phyloP scores from a whole-genome alignment of 2,113 vertebrate species.

The Cavia porcellus region DNA sequence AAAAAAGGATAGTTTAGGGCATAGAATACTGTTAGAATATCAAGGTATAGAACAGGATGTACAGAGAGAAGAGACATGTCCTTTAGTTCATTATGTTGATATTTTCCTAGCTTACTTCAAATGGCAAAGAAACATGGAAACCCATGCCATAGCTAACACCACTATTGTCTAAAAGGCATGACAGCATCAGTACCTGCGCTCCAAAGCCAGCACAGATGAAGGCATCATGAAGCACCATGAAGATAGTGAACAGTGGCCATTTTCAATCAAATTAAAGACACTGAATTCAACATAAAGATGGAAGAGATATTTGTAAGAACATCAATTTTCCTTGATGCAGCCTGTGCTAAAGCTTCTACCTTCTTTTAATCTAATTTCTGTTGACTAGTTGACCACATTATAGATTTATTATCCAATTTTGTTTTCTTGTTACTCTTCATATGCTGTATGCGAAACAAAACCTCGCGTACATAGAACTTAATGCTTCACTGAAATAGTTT shows the following conservation, averaged over 20 bases:
- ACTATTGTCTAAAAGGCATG: not conserved
- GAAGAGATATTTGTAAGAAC: not conserved
- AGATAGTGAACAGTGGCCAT: not conserved
- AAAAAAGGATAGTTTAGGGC: not conserved
- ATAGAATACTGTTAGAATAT: not conserved
- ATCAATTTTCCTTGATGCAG: not conserved
- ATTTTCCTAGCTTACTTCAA: not conserved
- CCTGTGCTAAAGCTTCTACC: not conserved
- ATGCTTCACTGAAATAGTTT: not conserved
- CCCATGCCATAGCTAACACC: too few species aligned
- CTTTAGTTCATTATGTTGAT: not conserved
- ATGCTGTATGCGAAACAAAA: not conserved
- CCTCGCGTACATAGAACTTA: not conserved
- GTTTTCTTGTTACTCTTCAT: not conserved
- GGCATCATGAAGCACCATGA: not conserved
- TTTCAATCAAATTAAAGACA: not conserved
- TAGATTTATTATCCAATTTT: not conserved
- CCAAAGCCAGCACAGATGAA: not conserved
- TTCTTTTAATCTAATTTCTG: not conserved
- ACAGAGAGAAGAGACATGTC: not conserved
- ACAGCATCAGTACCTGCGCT: not conserved
- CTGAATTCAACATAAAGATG: not conserved
- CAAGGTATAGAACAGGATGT: not conserved
- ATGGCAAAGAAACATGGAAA: not conserved
- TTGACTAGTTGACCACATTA: not conserved